Evolutionary conservation across 2,797 vertebrate genomes (phyloP).

Genomic region (Menidia menidia): DNA sequence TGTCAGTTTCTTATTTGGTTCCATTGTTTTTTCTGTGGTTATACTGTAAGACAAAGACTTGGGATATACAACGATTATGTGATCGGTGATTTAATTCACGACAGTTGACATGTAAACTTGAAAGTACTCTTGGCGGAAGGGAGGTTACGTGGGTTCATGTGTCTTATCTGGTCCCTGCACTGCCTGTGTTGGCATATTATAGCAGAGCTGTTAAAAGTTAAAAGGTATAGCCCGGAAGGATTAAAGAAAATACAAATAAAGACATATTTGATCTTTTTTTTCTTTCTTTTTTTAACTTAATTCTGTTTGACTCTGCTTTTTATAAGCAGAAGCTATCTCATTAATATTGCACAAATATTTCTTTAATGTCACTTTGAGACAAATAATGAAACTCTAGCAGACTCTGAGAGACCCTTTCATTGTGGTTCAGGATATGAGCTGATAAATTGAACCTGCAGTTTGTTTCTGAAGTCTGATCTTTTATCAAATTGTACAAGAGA

Average conservation of each 20-base stretch:
- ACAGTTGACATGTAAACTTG: neutral
- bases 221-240: neutral
- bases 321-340: neutral
- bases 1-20: neutral
- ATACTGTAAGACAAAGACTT: neutral
- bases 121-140: neutral
- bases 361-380: too few relatives aligned
- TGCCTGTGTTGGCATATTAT: neutral
- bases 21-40: neutral
- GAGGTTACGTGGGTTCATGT: neutral
- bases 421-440: neutral
- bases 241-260: neutral
- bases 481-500: constrained; percentile 5
- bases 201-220: neutral
- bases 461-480: constrained; percentile 6
- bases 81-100: neutral
- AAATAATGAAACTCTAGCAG: too few relatives aligned
- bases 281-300: neutral
- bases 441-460: constrained; percentile 4
- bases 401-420: neutral
- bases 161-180: neutral
- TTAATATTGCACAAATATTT: neutral
- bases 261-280: neutral
- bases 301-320: neutral
- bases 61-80: neutral